These are phyloP conservation scores for Monochamus alternatus DNA, from an alignment of 2,888 invertebrate species.

Conservation along the genomic window DNA sequence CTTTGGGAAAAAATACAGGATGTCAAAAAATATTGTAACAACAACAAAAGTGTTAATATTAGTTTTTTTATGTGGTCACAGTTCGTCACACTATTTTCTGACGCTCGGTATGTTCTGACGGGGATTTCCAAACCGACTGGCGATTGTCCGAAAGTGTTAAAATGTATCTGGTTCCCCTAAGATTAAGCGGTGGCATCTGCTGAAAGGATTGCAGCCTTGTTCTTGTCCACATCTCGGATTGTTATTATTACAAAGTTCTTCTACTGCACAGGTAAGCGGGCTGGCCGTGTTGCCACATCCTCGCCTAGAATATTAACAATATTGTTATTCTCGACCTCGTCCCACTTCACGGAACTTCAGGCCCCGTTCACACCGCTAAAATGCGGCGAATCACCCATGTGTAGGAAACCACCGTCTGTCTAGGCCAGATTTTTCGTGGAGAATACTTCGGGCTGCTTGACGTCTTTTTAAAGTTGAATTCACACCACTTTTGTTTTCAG, in stretches of 20 bases:
- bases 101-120: too few relatives aligned
- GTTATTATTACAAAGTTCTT: constrained; percentile 35
- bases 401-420: constrained; percentile 37
- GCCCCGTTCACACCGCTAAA: constrained; percentile 64
- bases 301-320: constrained; percentile 63
- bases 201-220: constrained; percentile 22
- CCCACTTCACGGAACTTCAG: constrained; percentile 70
- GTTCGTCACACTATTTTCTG: too few relatives aligned
- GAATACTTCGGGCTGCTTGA: background rate
- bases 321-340: constrained; percentile 70
- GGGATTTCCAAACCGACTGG: background rate
- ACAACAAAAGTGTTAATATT: too few relatives aligned
- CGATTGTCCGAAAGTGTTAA: background rate
- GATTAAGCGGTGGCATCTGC: background rate
- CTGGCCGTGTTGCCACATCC: constrained; percentile 61
- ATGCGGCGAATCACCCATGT: constrained; percentile 52
- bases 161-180: too few relatives aligned
- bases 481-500: background rate
- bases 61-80: too few relatives aligned
- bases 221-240: background rate
- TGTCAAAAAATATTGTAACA: too few relatives aligned
- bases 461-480: background rate
- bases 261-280: constrained; percentile 56
- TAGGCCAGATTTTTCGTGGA: constrained; percentile 11
- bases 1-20: too few relatives aligned